Evolutionary conservation across 2,888 invertebrate genomes (phyloP).

Genomic region (Clostera curtula): DNA sequence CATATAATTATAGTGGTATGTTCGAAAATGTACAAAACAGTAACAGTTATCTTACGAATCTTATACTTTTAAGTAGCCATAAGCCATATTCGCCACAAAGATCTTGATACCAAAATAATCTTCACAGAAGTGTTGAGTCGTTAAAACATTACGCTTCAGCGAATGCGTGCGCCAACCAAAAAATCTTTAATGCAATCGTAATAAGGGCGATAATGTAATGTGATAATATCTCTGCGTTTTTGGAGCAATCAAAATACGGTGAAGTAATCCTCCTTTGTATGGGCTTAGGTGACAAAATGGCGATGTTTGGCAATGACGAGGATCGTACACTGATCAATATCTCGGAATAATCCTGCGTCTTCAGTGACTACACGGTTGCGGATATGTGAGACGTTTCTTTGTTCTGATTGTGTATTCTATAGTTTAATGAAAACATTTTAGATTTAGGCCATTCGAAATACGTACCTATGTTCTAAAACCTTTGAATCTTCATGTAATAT

Average conservation of each 20-base stretch:
- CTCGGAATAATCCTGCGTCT: slow-evolving; percentile 43
- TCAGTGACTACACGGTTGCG: slow-evolving; percentile 16
- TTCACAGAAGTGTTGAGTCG: slow-evolving; percentile 49
- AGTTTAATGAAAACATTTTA: neutral
- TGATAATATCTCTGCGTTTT: slow-evolving; percentile 30
- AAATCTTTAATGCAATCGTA: slow-evolving; percentile 6
- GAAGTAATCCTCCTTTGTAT: slow-evolving; percentile 51
- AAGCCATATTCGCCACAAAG: slow-evolving; percentile 19
- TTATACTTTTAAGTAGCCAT: slow-evolving; percentile 22
- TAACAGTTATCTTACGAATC: slow-evolving; percentile 19
- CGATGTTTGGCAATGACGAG: slow-evolving; percentile 28
- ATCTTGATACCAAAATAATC: slow-evolving; percentile 25
- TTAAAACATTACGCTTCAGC: slow-evolving; percentile 51
- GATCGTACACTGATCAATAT: slow-evolving; percentile 41
- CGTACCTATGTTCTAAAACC: no score
- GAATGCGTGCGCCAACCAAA: slow-evolving; percentile 25
- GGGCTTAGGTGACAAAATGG: slow-evolving; percentile 40
- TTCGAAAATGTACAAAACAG: no score
- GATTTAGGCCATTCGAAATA: no score
- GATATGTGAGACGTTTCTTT: neutral
- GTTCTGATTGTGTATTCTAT: slow-evolving; percentile 1
- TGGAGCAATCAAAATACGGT: slow-evolving; percentile 60
- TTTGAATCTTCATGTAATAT: no score
- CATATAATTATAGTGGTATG: no score
- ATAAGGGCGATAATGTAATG: slow-evolving; percentile 22